Base-by-base conservation (phyloP, 2,888 invertebrate species). In the Acrocyrtus sp. region DNA sequence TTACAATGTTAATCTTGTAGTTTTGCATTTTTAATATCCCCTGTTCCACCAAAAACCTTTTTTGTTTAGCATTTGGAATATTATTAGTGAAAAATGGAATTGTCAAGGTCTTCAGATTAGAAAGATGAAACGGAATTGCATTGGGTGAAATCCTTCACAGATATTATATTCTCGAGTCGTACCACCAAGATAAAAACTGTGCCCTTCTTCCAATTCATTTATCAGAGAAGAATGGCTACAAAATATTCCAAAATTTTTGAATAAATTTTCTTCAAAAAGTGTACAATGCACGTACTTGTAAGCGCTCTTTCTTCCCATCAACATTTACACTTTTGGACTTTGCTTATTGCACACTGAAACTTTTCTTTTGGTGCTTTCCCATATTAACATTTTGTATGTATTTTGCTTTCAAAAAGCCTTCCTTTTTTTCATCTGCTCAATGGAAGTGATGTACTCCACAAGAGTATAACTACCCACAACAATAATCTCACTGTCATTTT, bases 161-260 rank as follows among this genome's bases (percentile, higher is more conserved):
- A n/a, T n/a, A n/a, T n/a, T n/a, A n/a, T n/a, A n/a, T n/a, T n/a
- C n/a, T n/a, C n/a, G n/a, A n/a, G n/a, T n/a, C n/a, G n/a, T n/a
- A n/a, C n/a, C n/a, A n/a, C n/a, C n/a, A n/a, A n/a, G n/a, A n/a
- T n/a, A n/a, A n/a, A n/a, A n/a, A n/a, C 3, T 41, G 17, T 47
- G 19, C 47, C 17, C 39, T n/a, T 51, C 43, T 68, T 67, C 58
- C 60, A 53, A 68, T 53, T 60, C 68, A 68, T 68, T 68, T 68
- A 68, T 68, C 60, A 68, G 10, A 56, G 39, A 17, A 17, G 62
- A 26, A 62, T 41, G 51, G 51, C 48, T 24, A 29, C 27, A 29
- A 51, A 60, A 50, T n/a, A 50, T 60, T 26, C 19, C 50, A 24
- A 47, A 24, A 34, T 17, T 41, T n/a, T n/a, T n/a, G n/a, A 58